Evolutionary conservation across 1,140 invertebrate genomes (phyloP).

Genomic region (Drosophila grimshawi): DNA sequence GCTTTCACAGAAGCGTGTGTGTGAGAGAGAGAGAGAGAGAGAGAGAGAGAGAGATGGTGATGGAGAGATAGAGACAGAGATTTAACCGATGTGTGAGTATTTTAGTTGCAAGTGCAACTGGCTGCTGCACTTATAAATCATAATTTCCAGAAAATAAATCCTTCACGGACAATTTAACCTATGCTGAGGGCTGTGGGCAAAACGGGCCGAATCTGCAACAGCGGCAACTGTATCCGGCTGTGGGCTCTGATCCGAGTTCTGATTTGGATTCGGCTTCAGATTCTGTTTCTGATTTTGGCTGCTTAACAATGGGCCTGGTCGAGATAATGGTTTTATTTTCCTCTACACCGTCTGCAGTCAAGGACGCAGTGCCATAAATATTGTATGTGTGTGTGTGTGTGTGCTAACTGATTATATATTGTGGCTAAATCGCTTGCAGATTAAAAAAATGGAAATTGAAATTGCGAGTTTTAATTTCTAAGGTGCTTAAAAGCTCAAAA

Average conservation of each 20-base stretch:
- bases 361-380: constrained; percentile 28
- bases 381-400: constrained; percentile 1
- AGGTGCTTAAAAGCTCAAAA: neutral
- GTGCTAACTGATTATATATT: constrained; percentile 10
- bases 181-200: constrained; percentile 26
- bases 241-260: constrained; percentile 23
- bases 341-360: constrained; percentile 48
- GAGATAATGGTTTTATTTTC: constrained; percentile 8
- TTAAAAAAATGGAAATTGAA: neutral
- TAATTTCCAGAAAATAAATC: constrained; percentile 81
- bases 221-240: constrained; percentile 34
- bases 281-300: constrained; percentile 34
- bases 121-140: constrained; percentile 77
- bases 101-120: constrained; percentile 54
- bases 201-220: constrained; percentile 68
- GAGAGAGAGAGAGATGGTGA: constrained; percentile 2
- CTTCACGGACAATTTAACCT: constrained; percentile 79
- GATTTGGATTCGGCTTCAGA: constrained; percentile 15
- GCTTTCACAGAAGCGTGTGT: neutral
- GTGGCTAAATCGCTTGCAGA: neutral
- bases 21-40: neutral
- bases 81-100: constrained; percentile 45
- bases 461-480: neutral
- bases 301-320: constrained; percentile 29
- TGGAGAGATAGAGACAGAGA: constrained; percentile 6